Evolutionary conservation across 2,888 invertebrate genomes (phyloP).

Genomic region (Maniola hyperantus): DNA sequence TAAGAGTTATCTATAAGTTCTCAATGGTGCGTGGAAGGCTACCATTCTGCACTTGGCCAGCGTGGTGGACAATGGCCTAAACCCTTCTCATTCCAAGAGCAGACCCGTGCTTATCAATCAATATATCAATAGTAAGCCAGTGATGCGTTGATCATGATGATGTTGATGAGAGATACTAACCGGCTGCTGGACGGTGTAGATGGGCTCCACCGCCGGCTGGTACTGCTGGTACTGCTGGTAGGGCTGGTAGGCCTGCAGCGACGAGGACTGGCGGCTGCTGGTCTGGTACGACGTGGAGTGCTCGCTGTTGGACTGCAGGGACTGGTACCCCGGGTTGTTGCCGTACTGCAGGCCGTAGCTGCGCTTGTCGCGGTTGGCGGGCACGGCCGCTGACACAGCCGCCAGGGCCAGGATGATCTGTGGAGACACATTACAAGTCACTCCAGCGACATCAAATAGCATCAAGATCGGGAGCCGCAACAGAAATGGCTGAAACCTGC

Average conservation of each 20-base stretch:
- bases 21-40: too few species aligned
- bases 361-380: constrained; percentile 43
- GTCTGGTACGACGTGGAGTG: constrained; percentile 39
- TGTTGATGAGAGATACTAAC: neutral
- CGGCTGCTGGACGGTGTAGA: constrained; percentile 25
- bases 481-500: too few species aligned
- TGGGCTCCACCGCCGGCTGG: neutral
- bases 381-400: constrained; percentile 33
- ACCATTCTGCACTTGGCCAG: too few species aligned
- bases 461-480: too few species aligned
- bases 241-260: constrained; percentile 29
- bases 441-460: too few species aligned
- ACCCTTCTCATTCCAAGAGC: too few species aligned
- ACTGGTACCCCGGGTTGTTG: constrained; percentile 21
- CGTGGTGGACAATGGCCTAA: too few species aligned
- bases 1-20: too few species aligned
- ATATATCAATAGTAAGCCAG: too few species aligned
- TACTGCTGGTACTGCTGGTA: constrained; percentile 27
- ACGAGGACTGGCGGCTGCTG: constrained; percentile 36
- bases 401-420: constrained; percentile 41
- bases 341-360: constrained; percentile 37
- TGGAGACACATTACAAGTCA: neutral
- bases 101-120: too few species aligned
- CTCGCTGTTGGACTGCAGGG: constrained; percentile 38
- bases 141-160: too few species aligned